phyloP scores from a whole-genome alignment of 2,797 vertebrate species.

The Xenopus petersii region DNA sequence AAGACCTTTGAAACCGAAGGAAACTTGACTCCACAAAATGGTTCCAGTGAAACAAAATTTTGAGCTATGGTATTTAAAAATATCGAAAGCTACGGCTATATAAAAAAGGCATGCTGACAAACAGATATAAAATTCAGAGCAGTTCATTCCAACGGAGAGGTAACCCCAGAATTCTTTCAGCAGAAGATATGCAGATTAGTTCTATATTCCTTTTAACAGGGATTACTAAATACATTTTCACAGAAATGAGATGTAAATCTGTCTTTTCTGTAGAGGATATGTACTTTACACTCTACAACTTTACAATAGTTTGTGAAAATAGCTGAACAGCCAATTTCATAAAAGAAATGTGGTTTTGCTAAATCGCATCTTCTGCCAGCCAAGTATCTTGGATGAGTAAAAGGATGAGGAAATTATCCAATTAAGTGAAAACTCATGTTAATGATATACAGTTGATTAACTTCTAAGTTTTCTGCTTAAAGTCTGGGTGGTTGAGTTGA shows the following conservation, averaged over 20 bases:
- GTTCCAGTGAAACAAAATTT: neutral
- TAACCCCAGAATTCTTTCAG: slow-evolving; percentile 12
- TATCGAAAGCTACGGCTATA: neutral
- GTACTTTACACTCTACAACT: slow-evolving; percentile 24
- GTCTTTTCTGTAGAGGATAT: slow-evolving; percentile 2
- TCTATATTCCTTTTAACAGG: slow-evolving; percentile 9
- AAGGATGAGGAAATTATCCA: slow-evolving; percentile 22
- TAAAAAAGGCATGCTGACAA: slow-evolving; percentile 5
- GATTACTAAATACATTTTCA: slow-evolving; percentile 3
- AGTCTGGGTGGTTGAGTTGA: slow-evolving; percentile 9
- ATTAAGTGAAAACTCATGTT: slow-evolving; percentile 30
- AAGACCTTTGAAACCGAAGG: neutral
- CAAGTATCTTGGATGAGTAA: slow-evolving; percentile 26
- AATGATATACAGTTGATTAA: slow-evolving; percentile 32
- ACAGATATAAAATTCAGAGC: slow-evolving; percentile 9
- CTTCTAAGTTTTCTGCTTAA: slow-evolving; percentile 11
- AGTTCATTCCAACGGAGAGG: slow-evolving; percentile 8
- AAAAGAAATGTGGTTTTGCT: slow-evolving; percentile 26
- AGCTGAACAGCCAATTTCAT: slow-evolving; percentile 31
- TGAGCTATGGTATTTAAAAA: slow-evolving; percentile 1
- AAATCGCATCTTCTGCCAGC: slow-evolving; percentile 24
- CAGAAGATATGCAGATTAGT: slow-evolving; percentile 21
- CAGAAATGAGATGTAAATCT: slow-evolving; percentile 30
- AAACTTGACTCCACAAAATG: neutral
- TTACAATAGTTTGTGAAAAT: slow-evolving; percentile 8